phyloP scores from a whole-genome alignment of 1,140 invertebrate species.

The Apis mellifera region DNA sequence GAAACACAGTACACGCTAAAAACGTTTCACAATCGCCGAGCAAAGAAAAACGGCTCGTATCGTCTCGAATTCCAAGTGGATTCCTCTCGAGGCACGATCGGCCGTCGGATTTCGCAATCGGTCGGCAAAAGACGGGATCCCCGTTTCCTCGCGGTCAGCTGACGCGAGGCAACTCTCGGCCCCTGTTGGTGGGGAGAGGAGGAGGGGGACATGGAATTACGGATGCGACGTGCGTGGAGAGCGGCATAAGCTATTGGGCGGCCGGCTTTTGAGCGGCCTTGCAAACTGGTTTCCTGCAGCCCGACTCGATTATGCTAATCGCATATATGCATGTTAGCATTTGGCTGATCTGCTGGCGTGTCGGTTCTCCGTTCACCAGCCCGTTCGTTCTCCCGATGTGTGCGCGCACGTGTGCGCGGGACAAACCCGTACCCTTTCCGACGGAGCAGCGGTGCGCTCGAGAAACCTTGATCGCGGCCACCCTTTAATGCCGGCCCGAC shows the following conservation, averaged over 20 bases:
- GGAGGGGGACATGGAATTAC: constrained; percentile 71
- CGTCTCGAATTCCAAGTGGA: not conserved
- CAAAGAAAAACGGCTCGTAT: not conserved
- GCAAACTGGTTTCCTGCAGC: constrained; percentile 80
- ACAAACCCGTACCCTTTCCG: constrained; percentile 35
- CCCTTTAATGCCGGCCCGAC: constrained; percentile 59
- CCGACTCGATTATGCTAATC: constrained; percentile 81
- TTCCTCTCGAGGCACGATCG: not conserved
- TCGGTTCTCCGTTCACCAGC: constrained; percentile 45
- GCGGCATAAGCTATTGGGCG: constrained; percentile 72
- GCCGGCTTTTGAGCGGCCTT: constrained; percentile 78
- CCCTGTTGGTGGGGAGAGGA: constrained; percentile 47
- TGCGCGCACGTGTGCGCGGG: not conserved
- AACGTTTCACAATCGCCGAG: too few species aligned
- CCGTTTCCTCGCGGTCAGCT: constrained; percentile 67
- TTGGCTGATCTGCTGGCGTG: constrained; percentile 70
- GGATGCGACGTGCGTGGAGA: constrained; percentile 72
- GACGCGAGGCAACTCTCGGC: constrained; percentile 48
- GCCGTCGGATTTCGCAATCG: constrained; percentile 6
- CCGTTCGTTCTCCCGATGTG: not conserved
- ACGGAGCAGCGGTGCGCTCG: constrained; percentile 32
- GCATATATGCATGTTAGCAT: constrained; percentile 78
- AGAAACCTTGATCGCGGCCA: constrained; percentile 60
- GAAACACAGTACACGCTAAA: too few species aligned
- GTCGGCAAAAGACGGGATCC: not conserved